Conservation (phyloP, 2,888 invertebrate species). For the Crepidodera aurea region DNA sequence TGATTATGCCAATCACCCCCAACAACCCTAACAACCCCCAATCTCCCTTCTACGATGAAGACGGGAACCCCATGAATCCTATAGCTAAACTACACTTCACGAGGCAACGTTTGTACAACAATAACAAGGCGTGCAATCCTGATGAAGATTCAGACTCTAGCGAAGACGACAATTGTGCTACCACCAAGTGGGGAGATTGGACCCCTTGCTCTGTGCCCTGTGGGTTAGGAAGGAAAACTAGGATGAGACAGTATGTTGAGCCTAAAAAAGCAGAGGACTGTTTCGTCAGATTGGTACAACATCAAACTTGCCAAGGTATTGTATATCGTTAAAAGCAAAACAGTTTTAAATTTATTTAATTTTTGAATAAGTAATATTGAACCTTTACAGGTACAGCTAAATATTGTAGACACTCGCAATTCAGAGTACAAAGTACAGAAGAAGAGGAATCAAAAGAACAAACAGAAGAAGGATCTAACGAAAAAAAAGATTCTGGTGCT, state of each 20-base stretch:
- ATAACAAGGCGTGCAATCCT: constrained; percentile 74
- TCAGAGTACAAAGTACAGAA: too few species aligned
- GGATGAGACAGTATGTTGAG: constrained; percentile 63
- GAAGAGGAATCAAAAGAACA: too few species aligned
- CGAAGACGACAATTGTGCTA: constrained; percentile 32
- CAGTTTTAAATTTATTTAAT: too few species aligned
- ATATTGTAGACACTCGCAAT: constrained; percentile 1
- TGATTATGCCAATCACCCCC: constrained; percentile 83
- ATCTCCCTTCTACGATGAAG: constrained; percentile 88
- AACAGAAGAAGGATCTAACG: too few species aligned
- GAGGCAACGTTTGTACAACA: constrained; percentile 79
- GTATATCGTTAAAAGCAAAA: not conserved
- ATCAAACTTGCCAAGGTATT: constrained; percentile 21
- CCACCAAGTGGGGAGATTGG: constrained; percentile 42
- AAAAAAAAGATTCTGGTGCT: not conserved
- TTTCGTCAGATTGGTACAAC: constrained; percentile 61
- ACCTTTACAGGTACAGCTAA: constrained; percentile 11
- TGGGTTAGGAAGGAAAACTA: constrained; percentile 72
- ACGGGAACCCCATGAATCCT: constrained; percentile 81
- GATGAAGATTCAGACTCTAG: constrained; percentile 15
- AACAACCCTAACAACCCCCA: constrained; percentile 82
- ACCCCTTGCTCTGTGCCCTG: constrained; percentile 69
- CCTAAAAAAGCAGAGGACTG: constrained; percentile 31
- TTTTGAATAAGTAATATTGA: too few species aligned
- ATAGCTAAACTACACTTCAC: constrained; percentile 83